These are phyloP conservation scores for Sthenelais limicola DNA, from an alignment of 2,888 invertebrate genomes.

Conservation along the genomic window DNA sequence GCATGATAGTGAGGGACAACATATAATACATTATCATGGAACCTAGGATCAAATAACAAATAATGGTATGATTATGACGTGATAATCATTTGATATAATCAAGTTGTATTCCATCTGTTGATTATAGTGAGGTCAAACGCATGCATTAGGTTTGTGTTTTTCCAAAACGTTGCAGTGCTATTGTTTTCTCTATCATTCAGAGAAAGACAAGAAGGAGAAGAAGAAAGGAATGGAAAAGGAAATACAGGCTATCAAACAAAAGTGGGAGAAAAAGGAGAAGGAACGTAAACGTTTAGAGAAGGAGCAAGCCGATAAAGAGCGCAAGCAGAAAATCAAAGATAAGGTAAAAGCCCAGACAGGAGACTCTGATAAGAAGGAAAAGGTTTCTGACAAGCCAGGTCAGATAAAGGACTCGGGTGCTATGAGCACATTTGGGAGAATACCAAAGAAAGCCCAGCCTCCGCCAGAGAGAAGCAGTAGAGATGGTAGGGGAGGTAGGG, in stretches of 20 bases:
- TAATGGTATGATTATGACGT: no score
- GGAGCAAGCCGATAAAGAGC: constrained; percentile 11
- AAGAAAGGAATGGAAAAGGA: constrained; percentile 38
- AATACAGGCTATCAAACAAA: constrained; percentile 22
- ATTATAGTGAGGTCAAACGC: no score
- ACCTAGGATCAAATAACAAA: no score
- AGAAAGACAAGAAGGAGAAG: constrained; percentile 8
- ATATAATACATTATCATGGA: no score
- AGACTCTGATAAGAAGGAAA: constrained; percentile 18
- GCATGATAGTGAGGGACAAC: no score
- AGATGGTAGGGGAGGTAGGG: no score
- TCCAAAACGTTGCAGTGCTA: no score
- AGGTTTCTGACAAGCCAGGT: constrained; percentile 6
- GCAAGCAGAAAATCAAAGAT: constrained; percentile 20
- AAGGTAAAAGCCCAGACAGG: constrained; percentile 29
- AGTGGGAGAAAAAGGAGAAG: constrained; percentile 25
- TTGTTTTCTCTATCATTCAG: not conserved
- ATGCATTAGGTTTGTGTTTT: no score
- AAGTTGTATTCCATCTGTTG: no score
- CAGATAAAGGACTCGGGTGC: constrained; percentile 20
- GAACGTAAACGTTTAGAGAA: constrained; percentile 4
- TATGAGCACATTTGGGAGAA: constrained; percentile 15
- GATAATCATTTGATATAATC: no score
- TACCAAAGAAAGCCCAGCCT: constrained; percentile 9
- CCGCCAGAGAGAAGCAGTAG: not conserved